phyloP scores from a whole-genome alignment of 30 jellyfish, hydroid and myxozoan species.

The Aurelia sp. region DNA sequence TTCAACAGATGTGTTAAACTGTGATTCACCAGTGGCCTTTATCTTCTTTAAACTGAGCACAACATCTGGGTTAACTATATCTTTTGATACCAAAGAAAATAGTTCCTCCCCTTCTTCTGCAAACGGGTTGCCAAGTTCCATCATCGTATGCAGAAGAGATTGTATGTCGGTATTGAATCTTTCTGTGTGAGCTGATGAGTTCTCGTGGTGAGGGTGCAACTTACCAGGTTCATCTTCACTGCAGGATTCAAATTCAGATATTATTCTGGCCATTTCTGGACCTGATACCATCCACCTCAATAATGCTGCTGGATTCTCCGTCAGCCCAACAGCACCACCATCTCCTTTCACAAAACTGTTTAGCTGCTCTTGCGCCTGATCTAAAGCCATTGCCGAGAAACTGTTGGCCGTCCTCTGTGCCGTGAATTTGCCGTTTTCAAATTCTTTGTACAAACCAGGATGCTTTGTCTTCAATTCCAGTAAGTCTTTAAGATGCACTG shows the following conservation, averaged over 20 bases:
- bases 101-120: too few relatives aligned
- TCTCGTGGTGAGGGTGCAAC: slow-evolving; percentile 17
- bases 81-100: too few relatives aligned
- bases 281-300: slow-evolving; percentile 59
- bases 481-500: slow-evolving; percentile 43
- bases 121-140: too few relatives aligned
- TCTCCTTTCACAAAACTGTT: slow-evolving; percentile 45
- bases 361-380: slow-evolving; percentile 53
- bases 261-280: slow-evolving; percentile 47
- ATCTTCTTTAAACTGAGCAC: too few relatives aligned
- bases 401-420: slow-evolving; percentile 13
- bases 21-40: too few relatives aligned
- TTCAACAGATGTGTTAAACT: too few relatives aligned
- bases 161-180: not conserved
- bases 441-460: slow-evolving; percentile 20
- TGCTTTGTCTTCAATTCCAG: not conserved
- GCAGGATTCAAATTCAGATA: not conserved
- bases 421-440: slow-evolving; percentile 23
- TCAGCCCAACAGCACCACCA: slow-evolving; percentile 65
- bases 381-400: slow-evolving; percentile 46
- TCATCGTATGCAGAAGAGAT: too few relatives aligned
- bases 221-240: not conserved
- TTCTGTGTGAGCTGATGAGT: not conserved
- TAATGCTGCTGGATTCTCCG: slow-evolving; percentile 42
- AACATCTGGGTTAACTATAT: too few relatives aligned